Evolutionary conservation across 2,113 vertebrate species (phyloP), one percentile per base, ranked within the genome.

Genomic region (Hemichromis elongatus): DNA sequence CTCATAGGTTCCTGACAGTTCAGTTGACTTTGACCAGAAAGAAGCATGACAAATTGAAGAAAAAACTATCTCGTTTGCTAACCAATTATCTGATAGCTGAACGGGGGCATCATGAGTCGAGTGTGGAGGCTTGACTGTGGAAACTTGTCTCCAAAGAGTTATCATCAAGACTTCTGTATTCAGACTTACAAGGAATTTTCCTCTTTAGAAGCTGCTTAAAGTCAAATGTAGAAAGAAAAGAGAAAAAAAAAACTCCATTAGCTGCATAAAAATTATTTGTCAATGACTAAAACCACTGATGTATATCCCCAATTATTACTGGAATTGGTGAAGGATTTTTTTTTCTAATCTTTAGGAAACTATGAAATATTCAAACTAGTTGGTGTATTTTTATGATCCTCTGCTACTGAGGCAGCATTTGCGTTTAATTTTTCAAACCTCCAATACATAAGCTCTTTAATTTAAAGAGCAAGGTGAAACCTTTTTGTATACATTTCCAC

Each of bases 1-100:
- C 92, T 93, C 87, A 79, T 75, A 90, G 92, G 86, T 89, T 91
- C 89, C 81, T 92, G 91, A 93, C 91, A 92, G 89, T 88, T 92
- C 84, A 84, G 87, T 83, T 94, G 90, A 92, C 91, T 93, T 91
- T 92, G 86, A 94, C 88, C 90, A 57, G 79, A 78, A 81, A 86
- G 86, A 85, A 78, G 86, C 83, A 70, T 87, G 88, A 93, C 86
- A 47, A 89, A 89, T 78, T 56, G 70, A 81, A 84, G 80, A 35
- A 37, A 84, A 84, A 70, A 77, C 61, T 10, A 37, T 57, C 77
- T 82, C 37, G 28, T 91, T 91, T 90, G 88, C 86, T 59, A 79
- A 81, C 77, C 85, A 92, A 89, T 94, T 86, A 92, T 86, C 53
- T 83, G 84, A 90, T 79, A 90, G 75, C 45, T 79, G 52, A 86